Evolutionary conservation across 1,140 invertebrate genomes (phyloP).

Genomic region (Cydia pomonella): DNA sequence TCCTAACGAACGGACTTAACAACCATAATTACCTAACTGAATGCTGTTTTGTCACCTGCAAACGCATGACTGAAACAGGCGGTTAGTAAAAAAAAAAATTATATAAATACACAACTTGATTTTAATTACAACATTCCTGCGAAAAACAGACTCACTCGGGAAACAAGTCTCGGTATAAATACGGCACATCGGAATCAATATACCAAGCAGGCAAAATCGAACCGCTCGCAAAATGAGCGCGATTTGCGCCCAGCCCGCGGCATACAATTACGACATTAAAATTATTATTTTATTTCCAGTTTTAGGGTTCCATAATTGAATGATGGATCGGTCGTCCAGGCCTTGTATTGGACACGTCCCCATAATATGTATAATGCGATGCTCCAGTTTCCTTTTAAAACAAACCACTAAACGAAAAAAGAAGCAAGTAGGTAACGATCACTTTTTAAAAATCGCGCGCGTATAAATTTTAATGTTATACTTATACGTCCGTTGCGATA

Average conservation of each 20-base stretch:
- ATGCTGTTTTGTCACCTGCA: no score
- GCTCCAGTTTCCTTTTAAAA: not conserved
- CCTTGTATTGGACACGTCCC: not conserved
- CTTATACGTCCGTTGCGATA: no score
- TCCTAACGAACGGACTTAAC: no score
- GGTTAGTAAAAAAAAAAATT: no score
- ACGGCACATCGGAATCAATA: conserved; percentile 63
- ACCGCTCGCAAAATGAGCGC: conserved; percentile 62
- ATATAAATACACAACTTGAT: not conserved
- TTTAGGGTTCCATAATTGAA: conserved; percentile 42
- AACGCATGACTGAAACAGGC: no score
- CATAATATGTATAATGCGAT: not conserved
- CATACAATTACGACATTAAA: conserved; percentile 79
- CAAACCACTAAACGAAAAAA: not conserved
- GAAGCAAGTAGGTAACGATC: no score
- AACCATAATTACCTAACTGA: no score
- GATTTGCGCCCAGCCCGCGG: conserved; percentile 64
- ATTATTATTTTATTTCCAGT: conserved; percentile 81
- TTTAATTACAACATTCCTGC: not conserved
- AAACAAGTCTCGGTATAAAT: conserved; percentile 53
- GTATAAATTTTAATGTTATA: no score
- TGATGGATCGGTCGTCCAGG: not conserved
- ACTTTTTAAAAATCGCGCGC: no score
- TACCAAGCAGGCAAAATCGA: conserved; percentile 58
- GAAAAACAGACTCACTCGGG: not conserved